Evolutionary conservation across 1,140 invertebrate species (phyloP), one percentile per base, ranked within the genome.

Genomic region (Zaprionus taronus): DNA sequence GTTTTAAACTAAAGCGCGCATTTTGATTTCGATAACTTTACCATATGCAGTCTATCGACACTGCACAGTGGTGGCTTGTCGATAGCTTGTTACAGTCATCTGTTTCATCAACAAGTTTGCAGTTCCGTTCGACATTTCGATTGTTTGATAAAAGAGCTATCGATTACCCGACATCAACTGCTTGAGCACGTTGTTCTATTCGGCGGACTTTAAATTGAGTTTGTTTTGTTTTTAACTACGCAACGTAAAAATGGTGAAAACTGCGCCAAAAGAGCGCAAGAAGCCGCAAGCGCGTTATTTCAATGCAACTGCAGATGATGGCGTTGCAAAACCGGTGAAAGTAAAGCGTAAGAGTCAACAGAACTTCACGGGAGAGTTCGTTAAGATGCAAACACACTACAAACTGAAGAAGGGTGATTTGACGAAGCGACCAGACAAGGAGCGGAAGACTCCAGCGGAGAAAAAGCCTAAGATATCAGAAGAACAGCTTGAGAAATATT

Each of bases 401-500:
- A 84, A 77, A 28, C 34, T 67, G 20, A 57, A 67, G 64, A 44
- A 67, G 14, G 53, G n/a, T 6, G 17, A 14, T 15, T 26, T 51
- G 47, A 63, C 51, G 2, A 62, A 56, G 20, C 41, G 44, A 14
- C 7, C 64, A 3, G 7, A 24, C 1, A 44, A 44, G 9, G 57
- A 65, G 9, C 9, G 9, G 20, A 22, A 49, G 15, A 34, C 5
- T 17, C 31, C 31, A 4, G 41, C 22, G n/a, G 38, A 72, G 34
- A 44, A 64, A 15, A 77, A 76, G 51, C 38, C 55, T 65, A 77
- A 81, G 22, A 82, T 92, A 69, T 67, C 83, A 1, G 72, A 86
- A 80, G 84, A 94, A 81, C 72, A 92, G 60, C 72, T 96, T 49
- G 91, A 95, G 62, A 95, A 95, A 72, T 94, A 96, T 93, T 93